Percentiles rank a stretch among this genome's conserved stretches.
These are phyloP conservation scores for Ranitomeya variabilis DNA, from an alignment of 2,113 vertebrate genomes.

Conservation along the genomic window DNA sequence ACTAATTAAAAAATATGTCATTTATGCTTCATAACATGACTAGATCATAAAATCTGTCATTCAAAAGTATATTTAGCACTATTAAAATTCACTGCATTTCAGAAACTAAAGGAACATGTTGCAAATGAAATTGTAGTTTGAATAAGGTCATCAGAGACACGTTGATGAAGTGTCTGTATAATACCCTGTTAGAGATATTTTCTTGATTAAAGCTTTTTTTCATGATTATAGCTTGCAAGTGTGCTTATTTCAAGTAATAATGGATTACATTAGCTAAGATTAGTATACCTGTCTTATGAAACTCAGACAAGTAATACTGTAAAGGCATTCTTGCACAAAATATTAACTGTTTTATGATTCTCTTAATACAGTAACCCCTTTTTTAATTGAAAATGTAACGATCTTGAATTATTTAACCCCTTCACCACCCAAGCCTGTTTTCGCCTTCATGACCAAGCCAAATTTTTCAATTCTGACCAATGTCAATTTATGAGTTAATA, in stretches of 20 bases:
- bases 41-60: constrained; percentile 7
- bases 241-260: background rate
- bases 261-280: background rate
- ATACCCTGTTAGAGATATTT: constrained; percentile 11
- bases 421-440: no score
- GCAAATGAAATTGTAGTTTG: constrained; percentile 11
- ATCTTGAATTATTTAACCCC: background rate
- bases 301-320: background rate
- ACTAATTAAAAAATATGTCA: background rate
- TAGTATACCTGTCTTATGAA: background rate
- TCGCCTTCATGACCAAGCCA: no score
- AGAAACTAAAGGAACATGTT: background rate
- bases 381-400: background rate
- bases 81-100: constrained; percentile 23
- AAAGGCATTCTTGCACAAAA: background rate
- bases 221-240: background rate
- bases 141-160: constrained; percentile 30
- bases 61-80: background rate
- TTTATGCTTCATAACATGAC: background rate
- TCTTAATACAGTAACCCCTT: background rate
- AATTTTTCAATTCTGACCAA: no score
- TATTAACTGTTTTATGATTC: background rate
- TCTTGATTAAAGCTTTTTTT: constrained; percentile 19
- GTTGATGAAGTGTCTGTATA: constrained; percentile 18
- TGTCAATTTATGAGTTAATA: no score